Conservation (phyloP, 2,888 invertebrate species). For the Lasioglossum villosulum region DNA sequence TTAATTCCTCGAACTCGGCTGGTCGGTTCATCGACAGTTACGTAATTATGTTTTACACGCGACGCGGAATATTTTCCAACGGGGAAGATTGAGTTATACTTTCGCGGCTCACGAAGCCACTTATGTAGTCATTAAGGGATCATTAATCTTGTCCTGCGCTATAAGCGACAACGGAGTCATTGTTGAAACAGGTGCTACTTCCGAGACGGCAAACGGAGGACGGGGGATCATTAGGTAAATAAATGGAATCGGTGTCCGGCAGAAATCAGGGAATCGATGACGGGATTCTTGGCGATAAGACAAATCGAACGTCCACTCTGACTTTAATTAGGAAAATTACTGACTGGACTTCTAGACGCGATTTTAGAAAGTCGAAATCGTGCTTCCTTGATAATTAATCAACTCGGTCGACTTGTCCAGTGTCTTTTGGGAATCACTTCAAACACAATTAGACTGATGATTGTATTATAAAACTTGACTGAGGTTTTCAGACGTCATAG, state of each 20-base stretch:
- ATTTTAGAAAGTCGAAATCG: not conserved
- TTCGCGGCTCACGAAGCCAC: constrained; percentile 74
- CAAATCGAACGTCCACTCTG: not conserved
- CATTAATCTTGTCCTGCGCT: constrained; percentile 78
- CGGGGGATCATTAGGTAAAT: constrained; percentile 51
- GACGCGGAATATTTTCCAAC: constrained; percentile 50
- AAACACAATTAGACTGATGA: not conserved
- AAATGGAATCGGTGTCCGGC: constrained; percentile 35
- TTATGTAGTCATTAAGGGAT: constrained; percentile 79
- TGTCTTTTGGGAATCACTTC: not conserved
- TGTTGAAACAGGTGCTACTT: constrained; percentile 70
- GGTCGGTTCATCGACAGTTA: constrained; percentile 19
- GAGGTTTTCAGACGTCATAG: no score
- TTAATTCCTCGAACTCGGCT: not conserved
- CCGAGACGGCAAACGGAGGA: constrained; percentile 26
- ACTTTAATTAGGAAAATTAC: constrained; percentile 18
- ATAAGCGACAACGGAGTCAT: constrained; percentile 69
- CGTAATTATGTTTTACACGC: constrained; percentile 34
- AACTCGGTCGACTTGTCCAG: not conserved
- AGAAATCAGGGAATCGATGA: constrained; percentile 37
- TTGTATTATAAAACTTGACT: no score
- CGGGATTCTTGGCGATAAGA: constrained; percentile 16
- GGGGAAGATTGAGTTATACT: constrained; percentile 73
- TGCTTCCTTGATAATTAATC: not conserved
- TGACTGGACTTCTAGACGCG: not conserved